phyloP scores from a whole-genome alignment of 2,888 invertebrate genomes.

The Polyommatus icarus region DNA sequence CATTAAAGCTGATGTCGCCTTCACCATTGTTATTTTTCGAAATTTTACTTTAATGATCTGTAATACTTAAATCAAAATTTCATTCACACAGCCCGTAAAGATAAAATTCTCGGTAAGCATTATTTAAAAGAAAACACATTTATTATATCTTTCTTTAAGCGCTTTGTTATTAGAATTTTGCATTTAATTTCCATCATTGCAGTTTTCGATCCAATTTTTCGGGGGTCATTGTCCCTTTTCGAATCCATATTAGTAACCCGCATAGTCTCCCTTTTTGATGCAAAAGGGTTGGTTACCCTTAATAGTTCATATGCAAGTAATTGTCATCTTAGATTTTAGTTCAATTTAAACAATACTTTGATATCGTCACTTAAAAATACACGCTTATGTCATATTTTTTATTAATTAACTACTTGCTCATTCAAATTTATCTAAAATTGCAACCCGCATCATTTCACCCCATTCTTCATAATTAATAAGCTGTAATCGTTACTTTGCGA shows the following conservation, averaged over 20 bases:
- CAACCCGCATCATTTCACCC: background rate
- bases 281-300: background rate
- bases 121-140: slow-evolving; percentile 18
- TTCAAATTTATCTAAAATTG: background rate
- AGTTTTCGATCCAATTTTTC: background rate
- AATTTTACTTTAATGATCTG: slow-evolving; percentile 29
- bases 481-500: background rate
- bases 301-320: background rate
- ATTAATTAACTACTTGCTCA: background rate
- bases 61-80: slow-evolving; percentile 30
- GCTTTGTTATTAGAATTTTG: background rate
- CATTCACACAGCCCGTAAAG: slow-evolving; percentile 23
- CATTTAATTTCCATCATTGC: background rate
- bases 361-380: background rate
- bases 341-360: background rate
- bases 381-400: background rate
- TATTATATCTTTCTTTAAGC: background rate
- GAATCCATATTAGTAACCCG: background rate
- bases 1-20: slow-evolving; percentile 24
- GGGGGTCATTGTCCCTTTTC: background rate
- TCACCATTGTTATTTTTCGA: slow-evolving; percentile 24
- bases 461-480: background rate
- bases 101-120: slow-evolving; percentile 7
- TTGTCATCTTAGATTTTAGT: background rate
- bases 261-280: slow-evolving; percentile 16